These are phyloP conservation scores for Heliconius congener DNA, from an alignment of 1,140 invertebrate species.

Conservation along the genomic window DNA sequence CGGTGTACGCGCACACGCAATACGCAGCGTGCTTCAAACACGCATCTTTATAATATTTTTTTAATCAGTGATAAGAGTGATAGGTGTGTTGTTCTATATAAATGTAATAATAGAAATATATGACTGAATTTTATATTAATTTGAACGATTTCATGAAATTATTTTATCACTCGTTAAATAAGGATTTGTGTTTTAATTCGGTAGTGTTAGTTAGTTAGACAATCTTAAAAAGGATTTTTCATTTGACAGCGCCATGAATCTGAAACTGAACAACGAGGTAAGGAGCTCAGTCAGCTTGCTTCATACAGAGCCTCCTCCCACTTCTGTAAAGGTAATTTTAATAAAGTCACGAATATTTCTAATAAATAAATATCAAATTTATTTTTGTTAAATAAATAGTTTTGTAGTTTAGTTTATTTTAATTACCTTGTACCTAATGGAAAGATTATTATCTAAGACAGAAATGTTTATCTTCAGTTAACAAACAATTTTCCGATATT, in stretches of 20 bases:
- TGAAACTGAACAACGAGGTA: constrained; percentile 73
- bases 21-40: constrained; percentile 11
- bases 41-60: constrained; percentile 11
- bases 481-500: background rate
- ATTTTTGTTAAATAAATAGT: background rate
- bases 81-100: constrained; percentile 47
- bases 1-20: constrained; percentile 18
- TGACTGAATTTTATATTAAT: background rate
- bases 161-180: background rate
- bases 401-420: constrained; percentile 12
- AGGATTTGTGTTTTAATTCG: background rate
- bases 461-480: background rate
- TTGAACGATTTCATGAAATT: background rate
- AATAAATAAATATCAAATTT: background rate
- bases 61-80: constrained; percentile 55
- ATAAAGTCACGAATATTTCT: constrained; percentile 23
- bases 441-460: background rate
- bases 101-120: background rate
- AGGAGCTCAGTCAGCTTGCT: constrained; percentile 58
- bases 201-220: background rate
- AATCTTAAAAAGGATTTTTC: constrained; percentile 21
- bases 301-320: constrained; percentile 57
- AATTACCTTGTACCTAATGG: constrained; percentile 9
- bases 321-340: constrained; percentile 65
- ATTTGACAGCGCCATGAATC: constrained; percentile 61